phyloP scores from a whole-genome alignment of 1,140 invertebrate species.

The Danaus melanippus region DNA sequence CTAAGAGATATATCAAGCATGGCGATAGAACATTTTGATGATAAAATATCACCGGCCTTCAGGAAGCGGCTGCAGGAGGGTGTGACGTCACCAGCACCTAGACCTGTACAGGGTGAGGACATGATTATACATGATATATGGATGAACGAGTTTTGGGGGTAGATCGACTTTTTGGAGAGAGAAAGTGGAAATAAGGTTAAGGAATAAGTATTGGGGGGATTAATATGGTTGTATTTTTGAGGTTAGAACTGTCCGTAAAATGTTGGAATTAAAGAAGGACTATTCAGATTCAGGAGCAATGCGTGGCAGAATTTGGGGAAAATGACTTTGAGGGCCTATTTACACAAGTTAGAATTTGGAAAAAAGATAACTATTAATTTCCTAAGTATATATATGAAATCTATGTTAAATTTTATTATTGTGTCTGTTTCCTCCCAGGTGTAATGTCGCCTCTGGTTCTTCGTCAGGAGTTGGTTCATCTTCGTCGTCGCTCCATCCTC shows the following conservation, averaged over 20 bases:
- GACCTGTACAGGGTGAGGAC: slow-evolving; percentile 29
- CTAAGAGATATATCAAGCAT: slow-evolving; percentile 93
- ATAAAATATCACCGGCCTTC: slow-evolving; percentile 78
- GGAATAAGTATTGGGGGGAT: no score
- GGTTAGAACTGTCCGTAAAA: no score
- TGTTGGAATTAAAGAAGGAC: no score
- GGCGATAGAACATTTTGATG: slow-evolving; percentile 97
- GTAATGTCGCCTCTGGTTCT: slow-evolving; percentile 34
- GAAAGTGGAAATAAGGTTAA: no score
- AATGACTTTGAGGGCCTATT: no score
- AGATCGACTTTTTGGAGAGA: no score
- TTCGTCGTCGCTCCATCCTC: slow-evolving; percentile 33
- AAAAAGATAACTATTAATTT: no score
- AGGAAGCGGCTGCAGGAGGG: slow-evolving; percentile 45
- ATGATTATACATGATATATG: neutral
- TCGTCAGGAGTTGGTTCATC: slow-evolving; percentile 73
- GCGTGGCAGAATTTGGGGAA: no score
- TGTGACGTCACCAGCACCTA: slow-evolving; percentile 21
- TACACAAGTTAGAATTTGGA: no score
- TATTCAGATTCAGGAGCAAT: no score
- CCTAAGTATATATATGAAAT: no score
- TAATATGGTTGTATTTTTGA: no score
- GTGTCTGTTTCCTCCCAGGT: slow-evolving; percentile 7
- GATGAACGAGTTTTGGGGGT: neutral
- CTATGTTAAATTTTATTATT: slow-evolving; percentile 7